These are phyloP conservation scores for Melinaea marsaeus DNA, from an alignment of 2,888 invertebrate genomes.

Conservation along the genomic window DNA sequence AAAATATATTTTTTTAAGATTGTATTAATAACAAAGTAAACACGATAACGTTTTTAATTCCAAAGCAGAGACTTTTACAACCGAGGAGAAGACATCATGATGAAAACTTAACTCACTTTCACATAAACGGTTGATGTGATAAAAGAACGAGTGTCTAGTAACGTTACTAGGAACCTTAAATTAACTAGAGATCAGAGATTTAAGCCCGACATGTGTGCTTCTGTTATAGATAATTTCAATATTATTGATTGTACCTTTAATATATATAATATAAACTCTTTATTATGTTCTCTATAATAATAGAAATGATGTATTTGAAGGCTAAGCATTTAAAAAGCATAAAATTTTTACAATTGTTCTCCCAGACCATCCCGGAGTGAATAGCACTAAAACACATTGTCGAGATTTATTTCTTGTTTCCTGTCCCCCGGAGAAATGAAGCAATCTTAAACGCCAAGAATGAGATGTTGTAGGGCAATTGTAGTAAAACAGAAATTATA, in stretches of 20 bases:
- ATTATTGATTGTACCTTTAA: too few relatives aligned
- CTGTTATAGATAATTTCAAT: too few relatives aligned
- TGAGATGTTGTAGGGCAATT: conserved; percentile 12
- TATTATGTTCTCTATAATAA: background rate
- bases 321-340: conserved; percentile 2
- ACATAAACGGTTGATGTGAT: too few relatives aligned
- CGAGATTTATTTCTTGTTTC: conserved; percentile 11
- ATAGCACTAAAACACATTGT: background rate
- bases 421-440: conserved; percentile 10
- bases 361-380: background rate
- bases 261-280: too few relatives aligned
- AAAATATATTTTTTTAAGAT: background rate
- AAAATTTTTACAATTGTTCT: conserved; percentile 3
- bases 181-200: too few relatives aligned
- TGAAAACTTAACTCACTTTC: too few relatives aligned
- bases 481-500: conserved; percentile 17
- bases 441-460: conserved; percentile 14
- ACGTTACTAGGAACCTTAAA: too few relatives aligned
- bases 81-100: too few relatives aligned
- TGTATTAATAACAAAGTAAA: background rate
- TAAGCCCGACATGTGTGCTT: too few relatives aligned
- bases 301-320: background rate
- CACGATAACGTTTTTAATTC: too few relatives aligned
- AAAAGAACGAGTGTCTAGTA: too few relatives aligned
- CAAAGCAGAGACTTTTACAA: too few relatives aligned